A percentile compares a stretch with the other conserved stretches of the same genome.
These are phyloP conservation scores for Bubo blakistoni DNA, from an alignment of 2,113 vertebrate genomes.

Conservation along the genomic window DNA sequence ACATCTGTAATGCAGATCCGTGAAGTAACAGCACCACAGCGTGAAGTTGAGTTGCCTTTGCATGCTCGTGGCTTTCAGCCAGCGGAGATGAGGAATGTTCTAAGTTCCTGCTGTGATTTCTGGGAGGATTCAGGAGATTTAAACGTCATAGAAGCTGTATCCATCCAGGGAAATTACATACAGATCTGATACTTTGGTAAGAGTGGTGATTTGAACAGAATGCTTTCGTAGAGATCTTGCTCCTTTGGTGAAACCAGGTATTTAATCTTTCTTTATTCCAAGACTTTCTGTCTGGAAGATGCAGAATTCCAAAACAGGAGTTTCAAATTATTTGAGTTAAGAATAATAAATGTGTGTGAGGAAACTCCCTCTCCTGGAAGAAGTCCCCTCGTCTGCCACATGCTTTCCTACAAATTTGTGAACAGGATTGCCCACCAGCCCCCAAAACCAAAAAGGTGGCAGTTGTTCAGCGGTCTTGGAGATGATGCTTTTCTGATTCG, in stretches of 20 bases:
- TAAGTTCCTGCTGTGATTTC: not conserved
- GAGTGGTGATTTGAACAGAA: not conserved
- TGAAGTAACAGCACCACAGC: not conserved
- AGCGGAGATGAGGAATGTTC: not conserved
- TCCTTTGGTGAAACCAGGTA: not conserved
- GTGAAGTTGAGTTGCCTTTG: not conserved
- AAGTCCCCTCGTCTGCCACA: not conserved
- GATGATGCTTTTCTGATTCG: not conserved
- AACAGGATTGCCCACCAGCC: accelerated
- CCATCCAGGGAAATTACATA: not conserved
- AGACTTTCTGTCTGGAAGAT: not conserved
- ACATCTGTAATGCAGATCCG: accelerated
- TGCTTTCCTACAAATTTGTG: not conserved
- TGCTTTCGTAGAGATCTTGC: not conserved
- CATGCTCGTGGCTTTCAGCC: accelerated
- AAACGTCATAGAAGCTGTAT: not conserved
- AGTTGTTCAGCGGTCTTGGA: not conserved
- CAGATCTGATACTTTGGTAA: accelerated
- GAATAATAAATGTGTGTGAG: not conserved
- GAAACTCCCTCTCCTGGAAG: not conserved
- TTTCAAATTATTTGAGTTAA: not conserved
- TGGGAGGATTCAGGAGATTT: not conserved
- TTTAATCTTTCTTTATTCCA: not conserved
- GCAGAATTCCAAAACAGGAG: not conserved
- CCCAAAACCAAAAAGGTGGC: not conserved